Evolutionary conservation across 2,113 vertebrate species (phyloP), one percentile per base, ranked within the genome.

Genomic region (Pachycephala philippinensis): DNA sequence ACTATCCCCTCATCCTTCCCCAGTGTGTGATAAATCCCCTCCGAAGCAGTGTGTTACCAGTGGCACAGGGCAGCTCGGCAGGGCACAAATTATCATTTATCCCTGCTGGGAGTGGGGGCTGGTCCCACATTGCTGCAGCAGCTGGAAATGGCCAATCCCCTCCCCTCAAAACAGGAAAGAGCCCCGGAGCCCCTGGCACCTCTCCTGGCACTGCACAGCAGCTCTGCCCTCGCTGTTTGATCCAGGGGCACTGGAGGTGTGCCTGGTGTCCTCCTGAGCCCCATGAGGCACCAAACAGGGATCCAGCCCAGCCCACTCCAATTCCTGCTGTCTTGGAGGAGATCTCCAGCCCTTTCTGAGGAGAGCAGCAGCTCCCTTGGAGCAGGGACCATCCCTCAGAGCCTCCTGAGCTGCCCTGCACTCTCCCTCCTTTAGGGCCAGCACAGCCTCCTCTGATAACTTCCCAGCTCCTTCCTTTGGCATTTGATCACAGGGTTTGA

Each of bases 181-280:
- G 61, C 3, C 1, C 10, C 6, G 7, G 27, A 33, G 8, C 70
- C 1, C 0, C 24, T 7, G 5, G 23, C n/a, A 47, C 27, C 22
- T 45, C 14, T 53, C 44, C 31, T 9, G 60, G 26, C n/a, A 6
- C 10, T 15, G 39, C 5, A 24, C 40, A 31, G 39, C 84, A 40
- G 2, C 1, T 82, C n/a, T 44, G 31, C 45, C 50, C 37, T 11
- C 1, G 76, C 66, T 27, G 22, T 28, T n/a, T 33, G 53, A 44
- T 59, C 26, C 47, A 24, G 24, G 4, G 2, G 5, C n/a, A 15
- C 37, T 39, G 30, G 64, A 60, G 27, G 23, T 12, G 16, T 37
- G 54, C 22, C 24, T 6, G 89, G 60, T 4, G 3, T 26, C 61
- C 89, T 47, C 80, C 80, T 42, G 13, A 21, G 54, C n/a, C 63